A percentile compares a stretch with the other conserved stretches of the same genome.
These are phyloP conservation scores for Macrophya alboannulata DNA, from an alignment of 2,888 invertebrate species.

Conservation along the genomic window DNA sequence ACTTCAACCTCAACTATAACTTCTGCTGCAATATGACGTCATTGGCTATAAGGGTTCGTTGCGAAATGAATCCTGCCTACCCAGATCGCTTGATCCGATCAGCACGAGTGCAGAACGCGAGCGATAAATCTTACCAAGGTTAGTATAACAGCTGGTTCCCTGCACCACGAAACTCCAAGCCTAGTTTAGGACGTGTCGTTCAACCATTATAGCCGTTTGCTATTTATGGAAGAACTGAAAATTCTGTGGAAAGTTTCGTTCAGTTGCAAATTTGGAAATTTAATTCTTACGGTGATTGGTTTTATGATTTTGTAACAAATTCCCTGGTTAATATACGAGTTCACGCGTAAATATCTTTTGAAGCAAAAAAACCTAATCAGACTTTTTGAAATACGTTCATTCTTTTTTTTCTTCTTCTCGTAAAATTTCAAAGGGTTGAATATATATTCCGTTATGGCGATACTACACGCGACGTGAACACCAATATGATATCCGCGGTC, in stretches of 20 bases:
- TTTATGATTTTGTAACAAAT: neutral
- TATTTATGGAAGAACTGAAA: neutral
- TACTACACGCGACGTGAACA: constrained; percentile 12
- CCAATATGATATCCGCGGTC: constrained; percentile 9
- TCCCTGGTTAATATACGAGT: neutral
- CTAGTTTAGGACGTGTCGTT: neutral
- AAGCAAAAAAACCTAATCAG: neutral
- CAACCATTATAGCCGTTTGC: neutral
- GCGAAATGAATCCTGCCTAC: neutral
- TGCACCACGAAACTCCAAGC: neutral
- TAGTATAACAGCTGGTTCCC: constrained; percentile 23
- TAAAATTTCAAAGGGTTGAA: neutral
- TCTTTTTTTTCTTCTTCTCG: neutral
- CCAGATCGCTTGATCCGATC: neutral
- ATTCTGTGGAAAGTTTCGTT: neutral
- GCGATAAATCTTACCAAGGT: constrained; percentile 35
- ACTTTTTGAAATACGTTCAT: neutral
- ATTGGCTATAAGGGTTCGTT: constrained; percentile 12
- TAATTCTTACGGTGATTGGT: neutral
- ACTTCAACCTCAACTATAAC: neutral
- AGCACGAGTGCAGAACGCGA: constrained; percentile 7
- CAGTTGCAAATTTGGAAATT: neutral
- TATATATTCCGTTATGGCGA: constrained; percentile 1
- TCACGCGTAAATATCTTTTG: neutral
- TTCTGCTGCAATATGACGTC: constrained; percentile 1